Base-by-base conservation (phyloP, 2,888 invertebrate genomes). In the Drosophila atripex region DNA sequence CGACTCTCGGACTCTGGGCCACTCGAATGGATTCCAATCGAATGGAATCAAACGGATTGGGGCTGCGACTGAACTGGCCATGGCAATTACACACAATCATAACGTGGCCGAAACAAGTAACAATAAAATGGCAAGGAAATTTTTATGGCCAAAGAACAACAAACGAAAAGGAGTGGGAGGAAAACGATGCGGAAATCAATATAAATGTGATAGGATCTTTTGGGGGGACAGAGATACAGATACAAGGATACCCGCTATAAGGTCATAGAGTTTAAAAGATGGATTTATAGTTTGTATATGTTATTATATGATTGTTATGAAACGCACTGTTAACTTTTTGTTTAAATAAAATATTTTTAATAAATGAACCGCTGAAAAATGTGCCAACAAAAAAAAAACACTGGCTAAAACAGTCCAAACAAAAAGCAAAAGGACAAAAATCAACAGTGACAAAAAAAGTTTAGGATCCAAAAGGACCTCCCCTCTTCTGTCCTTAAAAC, bases 81-180 rank as follows among this genome's bases (percentile, higher is more conserved):
- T 57, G 47, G 53, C 76, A 78, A 78, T 78, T 76, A 78, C 74
- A 75, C 39, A 75, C 73, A 75, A 78, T 57, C 71, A 73, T 58
- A 71, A 65, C 72, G 66, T 55, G 45, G 43, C 61, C 56, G 45
- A 56, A 60, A 53, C 30, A 63, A 50, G 51, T 41, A 43, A 61
- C 46, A 64, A 65, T 50, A 53, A 72, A 71, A 12, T 28, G 23
- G 39, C 30, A 39, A 23, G 45, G 47, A 47, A 47, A 69, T 63
- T 63, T 55, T 46, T 52, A 57, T 68, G 57, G 43, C 30, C 18
- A 41, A 57, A 57, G 9, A 49, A 57, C 23, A 14, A 41, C 6
- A n/a, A 56, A 30, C n/a, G 25, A 70, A 52, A 21, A 51, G 6
- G 35, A 5, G 43, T 21, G 8, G 18, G 11, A 28, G 53, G n/a